These are phyloP conservation scores for Troides aeacus DNA, from an alignment of 2,888 invertebrate species.

Conservation along the genomic window DNA sequence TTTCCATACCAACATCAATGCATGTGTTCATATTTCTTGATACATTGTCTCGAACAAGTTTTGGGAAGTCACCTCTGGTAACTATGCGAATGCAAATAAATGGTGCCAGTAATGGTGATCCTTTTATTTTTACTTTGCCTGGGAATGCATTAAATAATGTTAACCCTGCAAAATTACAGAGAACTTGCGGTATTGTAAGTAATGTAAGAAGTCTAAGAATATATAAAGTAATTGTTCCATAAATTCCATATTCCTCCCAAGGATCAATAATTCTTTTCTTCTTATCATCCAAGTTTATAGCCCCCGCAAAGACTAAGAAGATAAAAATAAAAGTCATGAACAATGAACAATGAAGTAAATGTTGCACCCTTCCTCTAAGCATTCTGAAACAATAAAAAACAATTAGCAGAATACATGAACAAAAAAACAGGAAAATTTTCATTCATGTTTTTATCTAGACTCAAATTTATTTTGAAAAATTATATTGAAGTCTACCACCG, in stretches of 20 bases:
- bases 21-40: conserved; percentile 92
- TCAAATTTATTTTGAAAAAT: neutral
- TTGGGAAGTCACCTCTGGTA: conserved; percentile 95
- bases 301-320: conserved; percentile 86
- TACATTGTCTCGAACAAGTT: conserved; percentile 93
- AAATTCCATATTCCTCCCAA: conserved; percentile 89
- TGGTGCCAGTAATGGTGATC: conserved; percentile 94
- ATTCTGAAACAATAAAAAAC: conserved; percentile 63
- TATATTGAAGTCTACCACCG: neutral
- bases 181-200: conserved; percentile 92
- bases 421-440: neutral
- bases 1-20: conserved; percentile 93
- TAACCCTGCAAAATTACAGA: conserved; percentile 93
- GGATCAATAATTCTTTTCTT: conserved; percentile 85
- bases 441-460: neutral
- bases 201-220: conserved; percentile 88
- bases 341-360: conserved; percentile 88
- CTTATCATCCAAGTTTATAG: conserved; percentile 79
- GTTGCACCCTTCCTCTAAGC: conserved; percentile 86
- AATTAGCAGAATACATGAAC: neutral
- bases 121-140: conserved; percentile 92
- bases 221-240: conserved; percentile 87
- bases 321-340: conserved; percentile 86
- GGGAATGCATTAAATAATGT: conserved; percentile 96
- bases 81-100: conserved; percentile 97